A percentile compares a stretch with the other conserved stretches of the same genome.
Conservation (phyloP, 53 echinoderm and acorn worm genomes). For the Paracentrotus lividus region DNA sequence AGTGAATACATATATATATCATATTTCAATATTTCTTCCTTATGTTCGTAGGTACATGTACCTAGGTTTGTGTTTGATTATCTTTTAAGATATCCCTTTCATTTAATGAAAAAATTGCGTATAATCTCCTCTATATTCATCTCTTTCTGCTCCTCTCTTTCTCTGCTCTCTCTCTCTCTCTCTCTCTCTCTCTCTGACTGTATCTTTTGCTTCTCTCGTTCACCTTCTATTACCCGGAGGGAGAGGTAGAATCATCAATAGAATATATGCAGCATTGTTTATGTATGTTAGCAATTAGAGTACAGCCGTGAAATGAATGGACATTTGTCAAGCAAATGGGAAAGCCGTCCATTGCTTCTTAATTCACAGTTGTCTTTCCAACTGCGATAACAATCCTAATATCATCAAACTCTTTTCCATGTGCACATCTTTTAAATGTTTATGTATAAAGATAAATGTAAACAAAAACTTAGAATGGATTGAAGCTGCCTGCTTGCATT, state of each 20-base stretch:
- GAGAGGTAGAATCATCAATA: conserved; percentile 27
- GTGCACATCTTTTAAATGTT: background rate
- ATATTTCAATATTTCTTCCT: too few relatives aligned
- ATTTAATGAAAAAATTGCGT: too few relatives aligned
- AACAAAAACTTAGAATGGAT: background rate
- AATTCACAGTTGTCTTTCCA: background rate
- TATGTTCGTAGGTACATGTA: too few relatives aligned
- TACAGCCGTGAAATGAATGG: background rate
- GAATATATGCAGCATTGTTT: conserved; percentile 62
- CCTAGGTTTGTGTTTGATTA: too few relatives aligned
- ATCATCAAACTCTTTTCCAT: background rate
- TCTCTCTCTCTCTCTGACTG: background rate
- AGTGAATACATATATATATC: too few relatives aligned
- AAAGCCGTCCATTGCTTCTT: background rate
- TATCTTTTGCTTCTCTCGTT: too few relatives aligned
- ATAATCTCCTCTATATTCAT: too few relatives aligned
- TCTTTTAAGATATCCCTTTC: too few relatives aligned
- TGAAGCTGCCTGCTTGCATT: background rate
- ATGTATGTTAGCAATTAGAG: conserved; percentile 63
- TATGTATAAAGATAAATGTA: background rate
- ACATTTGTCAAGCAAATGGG: conserved; percentile 6
- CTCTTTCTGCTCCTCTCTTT: background rate
- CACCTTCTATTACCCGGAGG: background rate
- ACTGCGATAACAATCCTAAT: background rate
- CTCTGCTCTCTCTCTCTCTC: background rate